Base-by-base conservation (phyloP, 2,113 vertebrate genomes). In the Tyrannus savana region DNA sequence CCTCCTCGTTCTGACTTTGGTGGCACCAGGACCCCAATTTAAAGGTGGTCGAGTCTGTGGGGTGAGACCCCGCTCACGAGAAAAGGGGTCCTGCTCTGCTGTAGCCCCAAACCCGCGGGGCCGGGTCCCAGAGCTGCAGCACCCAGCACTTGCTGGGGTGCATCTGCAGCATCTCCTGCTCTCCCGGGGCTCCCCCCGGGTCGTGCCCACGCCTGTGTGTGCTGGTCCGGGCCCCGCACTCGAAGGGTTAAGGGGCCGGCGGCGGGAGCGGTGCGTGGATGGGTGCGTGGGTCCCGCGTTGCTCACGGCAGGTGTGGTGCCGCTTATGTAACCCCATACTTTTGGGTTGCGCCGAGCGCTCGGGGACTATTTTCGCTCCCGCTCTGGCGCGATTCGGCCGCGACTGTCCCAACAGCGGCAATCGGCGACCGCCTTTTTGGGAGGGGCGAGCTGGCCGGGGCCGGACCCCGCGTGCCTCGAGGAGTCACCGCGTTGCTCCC, bases 271-370 rank as follows among this genome's bases (percentile, higher is more conserved):
- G 56, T 28, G 88, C 72, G 87, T 33, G 87, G 87, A 47, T 76
- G 79, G 59, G 25, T 83, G 88, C 90, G 71, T 93, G 75, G 85
- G 75, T 88, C 89, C 30, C 1, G 90, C 23, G 35, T 97, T 94
- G 92, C 94, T 94, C 95, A 97, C 10, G 6, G 85, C 84, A 95
- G 95, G 96, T 39, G 94, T 96, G 96, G 92, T 80, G 76, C 79
- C 12, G 2, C 66, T 97, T 96, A 85, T 77, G 83, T 95, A 97
- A 97, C 60, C 64, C 39, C 87, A 71, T 62, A 69, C 22, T 88
- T 96, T 58, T 71, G 92, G 93, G 90, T 79, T 94, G 71, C 9
- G 62, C 90, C 4, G 46, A 49, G 85, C 46, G 3, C 84, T 41
- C 19, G 13, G 77, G 73, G 24, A 53, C 47, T 30, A 53, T 90